A percentile compares a stretch with the other conserved stretches of the same genome.
These are phyloP conservation scores for Limnothrissa miodon DNA, from an alignment of 2,113 vertebrate genomes.

Conservation along the genomic window DNA sequence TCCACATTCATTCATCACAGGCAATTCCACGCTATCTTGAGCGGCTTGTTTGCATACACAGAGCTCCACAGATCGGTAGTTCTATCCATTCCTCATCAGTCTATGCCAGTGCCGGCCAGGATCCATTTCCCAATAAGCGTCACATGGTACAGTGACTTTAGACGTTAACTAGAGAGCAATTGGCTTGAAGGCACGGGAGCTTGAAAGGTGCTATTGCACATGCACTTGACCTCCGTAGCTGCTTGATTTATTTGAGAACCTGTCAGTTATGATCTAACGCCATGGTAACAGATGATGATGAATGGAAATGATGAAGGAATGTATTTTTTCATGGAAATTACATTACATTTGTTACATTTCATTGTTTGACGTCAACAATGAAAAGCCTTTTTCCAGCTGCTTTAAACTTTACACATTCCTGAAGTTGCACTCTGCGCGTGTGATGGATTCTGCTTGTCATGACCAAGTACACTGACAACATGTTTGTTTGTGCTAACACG, in stretches of 20 bases:
- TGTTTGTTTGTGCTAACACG: not conserved
- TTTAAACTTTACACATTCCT: not conserved
- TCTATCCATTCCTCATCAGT: slow-evolving; percentile 13
- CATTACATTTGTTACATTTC: not conserved
- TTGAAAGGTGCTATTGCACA: not conserved
- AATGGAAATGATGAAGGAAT: not conserved
- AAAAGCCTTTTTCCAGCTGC: not conserved
- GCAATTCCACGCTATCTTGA: not conserved
- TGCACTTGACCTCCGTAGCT: not conserved
- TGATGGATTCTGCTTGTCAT: not conserved
- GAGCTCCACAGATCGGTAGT: slow-evolving; percentile 5
- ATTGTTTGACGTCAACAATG: not conserved
- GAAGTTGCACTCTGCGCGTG: not conserved
- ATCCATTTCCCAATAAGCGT: slow-evolving; percentile 17
- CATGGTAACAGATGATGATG: not conserved
- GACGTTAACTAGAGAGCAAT: slow-evolving; percentile 11
- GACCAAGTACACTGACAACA: not conserved
- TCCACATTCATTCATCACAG: slow-evolving; percentile 18
- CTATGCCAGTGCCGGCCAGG: not conserved
- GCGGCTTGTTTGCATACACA: slow-evolving; percentile 13
- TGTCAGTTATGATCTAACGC: not conserved
- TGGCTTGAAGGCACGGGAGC: not conserved
- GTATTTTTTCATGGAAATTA: not conserved
- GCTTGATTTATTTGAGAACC: not conserved
- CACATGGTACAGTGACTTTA: not conserved